These are phyloP conservation scores for Aelia acuminata DNA, from an alignment of 2,888 invertebrate species.

Conservation along the genomic window DNA sequence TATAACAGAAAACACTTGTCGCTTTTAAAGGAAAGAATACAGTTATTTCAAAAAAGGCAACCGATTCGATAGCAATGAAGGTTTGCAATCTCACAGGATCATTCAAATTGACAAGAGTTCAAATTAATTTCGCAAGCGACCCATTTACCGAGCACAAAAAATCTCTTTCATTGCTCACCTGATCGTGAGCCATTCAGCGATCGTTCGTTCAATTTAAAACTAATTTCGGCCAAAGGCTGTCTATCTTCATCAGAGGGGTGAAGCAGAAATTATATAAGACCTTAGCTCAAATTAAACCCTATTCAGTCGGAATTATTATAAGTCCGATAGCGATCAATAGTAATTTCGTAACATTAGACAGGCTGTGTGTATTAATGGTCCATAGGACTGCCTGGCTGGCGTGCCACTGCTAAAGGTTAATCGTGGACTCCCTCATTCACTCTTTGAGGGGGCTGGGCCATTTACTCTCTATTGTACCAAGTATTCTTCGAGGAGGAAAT, in stretches of 20 bases:
- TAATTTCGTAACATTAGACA: conserved; percentile 43
- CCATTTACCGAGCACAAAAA: background rate
- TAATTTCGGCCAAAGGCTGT: conserved; percentile 20
- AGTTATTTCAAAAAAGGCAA: background rate
- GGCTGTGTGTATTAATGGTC: conserved; percentile 26
- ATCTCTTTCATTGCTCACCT: conserved; percentile 13
- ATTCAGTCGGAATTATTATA: conserved; percentile 19
- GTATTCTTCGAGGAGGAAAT: background rate
- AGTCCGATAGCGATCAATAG: conserved; percentile 34
- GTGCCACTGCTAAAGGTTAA: conserved; percentile 28
- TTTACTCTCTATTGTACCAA: conserved; percentile 5
- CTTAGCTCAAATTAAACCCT: conserved; percentile 36
- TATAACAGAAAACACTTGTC: no score
- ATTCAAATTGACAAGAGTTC: background rate
- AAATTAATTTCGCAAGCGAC: conserved; percentile 23
- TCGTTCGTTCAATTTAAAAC: conserved; percentile 30
- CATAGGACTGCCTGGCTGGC: background rate
- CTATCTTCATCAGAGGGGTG: conserved; percentile 2
- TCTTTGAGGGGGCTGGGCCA: background rate
- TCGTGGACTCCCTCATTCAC: background rate
- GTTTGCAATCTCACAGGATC: background rate
- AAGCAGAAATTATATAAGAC: conserved; percentile 11
- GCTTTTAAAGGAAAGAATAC: no score
- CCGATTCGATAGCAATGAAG: background rate
- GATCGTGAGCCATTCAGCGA: conserved; percentile 1